These are phyloP conservation scores for Drosophila subquinaria DNA, from an alignment of 2,888 invertebrate species.

Conservation along the genomic window DNA sequence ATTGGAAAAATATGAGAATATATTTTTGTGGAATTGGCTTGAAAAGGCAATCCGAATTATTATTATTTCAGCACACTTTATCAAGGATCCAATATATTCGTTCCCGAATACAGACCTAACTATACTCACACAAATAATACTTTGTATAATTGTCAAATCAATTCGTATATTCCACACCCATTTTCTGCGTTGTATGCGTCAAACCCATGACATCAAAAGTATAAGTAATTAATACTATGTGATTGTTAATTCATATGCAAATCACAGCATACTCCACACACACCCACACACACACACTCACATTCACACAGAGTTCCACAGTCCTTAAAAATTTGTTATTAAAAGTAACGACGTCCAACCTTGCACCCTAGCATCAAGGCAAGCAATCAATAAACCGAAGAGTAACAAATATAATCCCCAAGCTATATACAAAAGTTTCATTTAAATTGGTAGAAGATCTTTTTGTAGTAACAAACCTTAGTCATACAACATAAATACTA, in stretches of 20 bases:
- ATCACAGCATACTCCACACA: constrained; percentile 20
- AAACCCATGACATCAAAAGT: constrained; percentile 27
- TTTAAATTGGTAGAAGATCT: constrained; percentile 9
- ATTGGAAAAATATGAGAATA: neutral
- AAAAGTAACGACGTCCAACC: constrained; percentile 56
- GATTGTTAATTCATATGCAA: constrained; percentile 15
- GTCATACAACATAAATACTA: constrained; percentile 22
- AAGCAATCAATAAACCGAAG: constrained; percentile 31
- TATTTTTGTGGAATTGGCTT: neutral
- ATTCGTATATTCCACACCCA: constrained; percentile 76
- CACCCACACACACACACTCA: constrained; percentile 33
- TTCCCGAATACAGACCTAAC: constrained; percentile 44
- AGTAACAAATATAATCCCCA: constrained; percentile 13
- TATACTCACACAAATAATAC: constrained; percentile 60
- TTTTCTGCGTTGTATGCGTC: constrained; percentile 72
- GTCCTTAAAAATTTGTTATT: neutral
- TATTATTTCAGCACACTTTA: constrained; percentile 28
- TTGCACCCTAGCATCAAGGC: constrained; percentile 81
- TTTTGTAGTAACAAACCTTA: constrained; percentile 40
- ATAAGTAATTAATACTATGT: constrained; percentile 21
- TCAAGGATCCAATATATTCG: constrained; percentile 1
- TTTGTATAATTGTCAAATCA: constrained; percentile 53
- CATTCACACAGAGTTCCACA: constrained; percentile 16
- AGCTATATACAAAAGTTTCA: constrained; percentile 23
- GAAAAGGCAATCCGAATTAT: neutral